phyloP scores from a whole-genome alignment of 2,888 invertebrate species.

The Ganaspis brasiliensis region DNA sequence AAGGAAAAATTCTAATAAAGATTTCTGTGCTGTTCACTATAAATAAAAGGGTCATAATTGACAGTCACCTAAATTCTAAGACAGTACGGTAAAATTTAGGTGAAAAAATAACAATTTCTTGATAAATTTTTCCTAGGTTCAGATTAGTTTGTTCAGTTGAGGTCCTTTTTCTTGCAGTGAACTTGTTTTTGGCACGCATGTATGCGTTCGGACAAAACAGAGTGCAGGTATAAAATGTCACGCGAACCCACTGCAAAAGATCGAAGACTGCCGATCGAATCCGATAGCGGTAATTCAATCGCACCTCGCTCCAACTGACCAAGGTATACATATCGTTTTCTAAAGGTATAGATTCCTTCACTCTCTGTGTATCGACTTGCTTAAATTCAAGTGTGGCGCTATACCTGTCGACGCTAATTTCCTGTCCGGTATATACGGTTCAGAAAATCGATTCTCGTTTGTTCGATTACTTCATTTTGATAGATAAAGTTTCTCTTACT shows the following conservation, averaged over 20 bases:
- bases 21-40: too few species aligned
- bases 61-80: too few species aligned
- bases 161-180: background rate
- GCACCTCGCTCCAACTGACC: constrained; percentile 22
- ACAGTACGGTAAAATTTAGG: too few species aligned
- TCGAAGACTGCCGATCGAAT: constrained; percentile 60
- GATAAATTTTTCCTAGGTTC: too few species aligned
- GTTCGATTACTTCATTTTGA: constrained; percentile 21
- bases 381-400: constrained; percentile 31
- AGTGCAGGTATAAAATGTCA: constrained; percentile 54
- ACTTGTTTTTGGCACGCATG: constrained; percentile 40
- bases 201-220: constrained; percentile 43
- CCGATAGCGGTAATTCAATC: constrained; percentile 61
- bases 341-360: constrained; percentile 46
- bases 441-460: constrained; percentile 34
- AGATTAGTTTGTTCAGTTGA: background rate
- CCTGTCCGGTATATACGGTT: background rate
- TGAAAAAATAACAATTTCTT: too few species aligned
- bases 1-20: too few species aligned
- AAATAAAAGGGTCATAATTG: too few species aligned
- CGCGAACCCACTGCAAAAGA: constrained; percentile 53
- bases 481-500: background rate
- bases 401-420: constrained; percentile 16
- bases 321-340: constrained; percentile 15
- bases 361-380: background rate